Base-by-base conservation (phyloP, 2,113 vertebrate genomes). In the Cryptotis parvus region DNA sequence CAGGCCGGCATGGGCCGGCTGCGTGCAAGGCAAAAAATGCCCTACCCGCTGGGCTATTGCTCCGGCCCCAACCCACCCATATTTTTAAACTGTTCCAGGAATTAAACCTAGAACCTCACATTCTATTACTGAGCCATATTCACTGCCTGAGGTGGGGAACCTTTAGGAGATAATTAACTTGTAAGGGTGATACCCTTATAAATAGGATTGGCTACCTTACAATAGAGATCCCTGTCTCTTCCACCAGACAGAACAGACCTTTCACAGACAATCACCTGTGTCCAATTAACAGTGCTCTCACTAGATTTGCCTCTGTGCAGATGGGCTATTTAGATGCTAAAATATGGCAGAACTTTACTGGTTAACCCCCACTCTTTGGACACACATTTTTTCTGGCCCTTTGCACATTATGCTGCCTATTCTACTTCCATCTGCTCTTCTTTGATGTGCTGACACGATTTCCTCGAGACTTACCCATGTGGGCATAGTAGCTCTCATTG, bases 381-480 rank as follows among this genome's bases (percentile, higher is more conserved):
- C 41, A 24, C 43, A 27, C 20, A 12, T 74, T 74, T 29, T 9
- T 35, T 35, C 35, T 35, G 83, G 49, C 15, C 43, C 52, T 16
- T 84, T 58, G 26, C 35, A 72, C 58, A 29, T 52, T 77, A 33
- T 14, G 24, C 5, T 3, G 35, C 31, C 75, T 39, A 49, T 24
- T 33, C 70, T 86, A 33, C 24, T 18, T 22, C 24, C 18, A 29
- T 5, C 82, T 73, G 68, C 37, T 58, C 82, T 73, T 77, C 33
- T 75, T 81, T 29, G n/a, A 24, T 33, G 43, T 72, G 6, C 6
- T 45, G 22, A 41, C 1, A 3, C 9, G n/a, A 29, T 33, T 55
- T 63, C 31, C 37, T 93, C 65, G n/a, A 55, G 39, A 84, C 72
- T 92, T 72, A 91, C 94, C 84, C 18, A 72, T 24, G 12, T 89